Conservation (phyloP, 2,888 invertebrate species). For the Dynastes tityus region DNA sequence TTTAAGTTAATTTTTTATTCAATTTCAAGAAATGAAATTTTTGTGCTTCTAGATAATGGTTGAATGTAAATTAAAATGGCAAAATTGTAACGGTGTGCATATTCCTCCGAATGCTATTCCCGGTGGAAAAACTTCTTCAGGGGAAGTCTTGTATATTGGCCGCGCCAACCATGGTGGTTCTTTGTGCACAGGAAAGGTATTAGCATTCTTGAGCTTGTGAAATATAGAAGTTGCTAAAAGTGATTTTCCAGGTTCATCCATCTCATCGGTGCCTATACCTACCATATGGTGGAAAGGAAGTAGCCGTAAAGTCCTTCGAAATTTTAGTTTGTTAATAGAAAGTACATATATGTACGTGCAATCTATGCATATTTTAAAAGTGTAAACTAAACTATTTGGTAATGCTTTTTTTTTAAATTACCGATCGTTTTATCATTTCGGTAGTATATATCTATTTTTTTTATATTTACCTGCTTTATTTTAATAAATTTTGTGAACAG, state of each 20-base stretch:
- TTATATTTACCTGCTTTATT: no score
- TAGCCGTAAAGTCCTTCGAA: slow-evolving; percentile 70
- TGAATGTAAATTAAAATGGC: slow-evolving; percentile 50
- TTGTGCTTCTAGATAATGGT: slow-evolving; percentile 37
- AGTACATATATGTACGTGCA: no score
- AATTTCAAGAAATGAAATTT: no score
- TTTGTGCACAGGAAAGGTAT: slow-evolving; percentile 55
- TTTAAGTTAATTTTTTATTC: no score
- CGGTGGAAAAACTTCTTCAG: slow-evolving; percentile 65
- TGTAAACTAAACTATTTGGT: no score
- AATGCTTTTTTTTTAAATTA: no score
- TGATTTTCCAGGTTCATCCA: slow-evolving; percentile 67
- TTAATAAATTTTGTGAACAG: no score
- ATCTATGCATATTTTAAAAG: no score
- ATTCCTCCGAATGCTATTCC: slow-evolving; percentile 67
- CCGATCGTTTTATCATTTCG: no score
- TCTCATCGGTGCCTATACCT: slow-evolving; percentile 72
- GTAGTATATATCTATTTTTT: no score
- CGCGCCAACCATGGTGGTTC: slow-evolving; percentile 56
- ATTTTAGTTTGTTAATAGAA: slow-evolving; percentile 49
- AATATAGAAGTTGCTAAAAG: no score
- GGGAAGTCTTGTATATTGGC: slow-evolving; percentile 68
- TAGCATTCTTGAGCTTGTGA: no score
- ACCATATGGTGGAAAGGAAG: slow-evolving; percentile 71
- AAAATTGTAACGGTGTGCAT: slow-evolving; percentile 59